Percentiles rank a stretch among this genome's conserved stretches.
Conservation (phyloP, 2,797 vertebrate species). For the Spheniscus humboldti region DNA sequence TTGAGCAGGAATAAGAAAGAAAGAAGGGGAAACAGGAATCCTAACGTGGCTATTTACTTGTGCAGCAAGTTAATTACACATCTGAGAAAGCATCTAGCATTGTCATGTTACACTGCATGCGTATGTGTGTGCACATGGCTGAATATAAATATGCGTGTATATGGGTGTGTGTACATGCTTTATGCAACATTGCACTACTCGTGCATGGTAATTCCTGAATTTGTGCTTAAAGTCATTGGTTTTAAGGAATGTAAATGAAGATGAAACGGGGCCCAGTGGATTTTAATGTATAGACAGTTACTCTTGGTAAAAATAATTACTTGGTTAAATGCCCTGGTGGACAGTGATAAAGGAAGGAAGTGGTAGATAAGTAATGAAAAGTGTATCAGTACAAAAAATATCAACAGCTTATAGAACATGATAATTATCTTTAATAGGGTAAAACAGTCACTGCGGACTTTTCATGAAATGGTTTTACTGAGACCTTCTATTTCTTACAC, state of each 20-base stretch:
- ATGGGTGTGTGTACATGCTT: not conserved
- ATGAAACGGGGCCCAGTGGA: not conserved
- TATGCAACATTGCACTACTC: not conserved
- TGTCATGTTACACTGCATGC: not conserved
- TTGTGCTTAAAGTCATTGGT: not conserved
- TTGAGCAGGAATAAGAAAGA: not conserved
- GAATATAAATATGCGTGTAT: not conserved
- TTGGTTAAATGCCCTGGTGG: conserved; percentile 30
- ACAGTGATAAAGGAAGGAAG: not conserved
- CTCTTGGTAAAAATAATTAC: conserved; percentile 27
- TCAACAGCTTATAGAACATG: not conserved
- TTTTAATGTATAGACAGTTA: not conserved
- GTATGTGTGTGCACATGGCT: not conserved
- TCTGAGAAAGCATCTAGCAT: not conserved
- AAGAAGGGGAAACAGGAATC: not conserved
- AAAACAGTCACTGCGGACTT: not conserved
- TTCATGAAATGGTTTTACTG: not conserved
- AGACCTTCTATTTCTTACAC: not conserved
- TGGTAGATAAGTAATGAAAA: not conserved
- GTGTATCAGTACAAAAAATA: not conserved
- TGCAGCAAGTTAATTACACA: not conserved
- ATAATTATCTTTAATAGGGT: not conserved
- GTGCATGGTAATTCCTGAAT: not conserved
- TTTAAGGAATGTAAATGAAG: not conserved
- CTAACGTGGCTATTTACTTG: not conserved